Conservation (phyloP, 2,888 invertebrate species). For the Drosophila kambysellisi region DNA sequence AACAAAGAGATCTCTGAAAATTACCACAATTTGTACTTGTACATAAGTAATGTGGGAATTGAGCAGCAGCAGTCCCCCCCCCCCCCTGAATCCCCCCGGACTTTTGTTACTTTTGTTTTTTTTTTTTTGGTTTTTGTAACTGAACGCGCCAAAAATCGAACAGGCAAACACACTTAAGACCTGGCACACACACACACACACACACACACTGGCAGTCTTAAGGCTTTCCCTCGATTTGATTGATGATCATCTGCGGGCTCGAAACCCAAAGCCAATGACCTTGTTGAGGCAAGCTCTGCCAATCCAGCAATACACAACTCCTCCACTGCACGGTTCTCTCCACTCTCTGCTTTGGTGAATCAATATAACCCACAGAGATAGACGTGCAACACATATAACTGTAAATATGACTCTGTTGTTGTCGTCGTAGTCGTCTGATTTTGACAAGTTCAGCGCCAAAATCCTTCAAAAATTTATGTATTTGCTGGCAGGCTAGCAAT, state of each 20-base stretch:
- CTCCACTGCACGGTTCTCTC: slow-evolving; percentile 10
- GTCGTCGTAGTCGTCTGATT: slow-evolving; percentile 73
- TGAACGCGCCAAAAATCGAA: slow-evolving; percentile 70
- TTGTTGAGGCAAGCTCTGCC: slow-evolving; percentile 52
- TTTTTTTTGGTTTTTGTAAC: slow-evolving; percentile 39
- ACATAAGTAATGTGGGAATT: slow-evolving; percentile 82
- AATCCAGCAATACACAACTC: background rate
- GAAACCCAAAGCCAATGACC: slow-evolving; percentile 71
- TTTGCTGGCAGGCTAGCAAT: slow-evolving; percentile 35
- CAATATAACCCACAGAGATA: slow-evolving; percentile 67
- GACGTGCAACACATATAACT: slow-evolving; percentile 30
- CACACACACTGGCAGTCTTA: slow-evolving; percentile 29
- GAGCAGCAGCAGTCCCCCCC: slow-evolving; percentile 19
- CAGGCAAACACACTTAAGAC: slow-evolving; percentile 77
- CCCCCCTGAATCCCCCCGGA: slow-evolving; percentile 21
- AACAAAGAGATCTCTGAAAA: slow-evolving; percentile 80
- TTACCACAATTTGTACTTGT: slow-evolving; percentile 82
- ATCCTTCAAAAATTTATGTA: slow-evolving; percentile 83
- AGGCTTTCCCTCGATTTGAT: slow-evolving; percentile 69
- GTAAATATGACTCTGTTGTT: slow-evolving; percentile 44
- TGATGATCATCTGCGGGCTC: slow-evolving; percentile 74
- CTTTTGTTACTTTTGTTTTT: slow-evolving; percentile 42
- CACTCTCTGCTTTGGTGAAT: slow-evolving; percentile 42
- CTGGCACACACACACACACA: slow-evolving; percentile 29
- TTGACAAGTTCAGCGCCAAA: slow-evolving; percentile 85